These are phyloP conservation scores for Montipora efflorescens DNA, from an alignment of 64 coral and sea anemone genomes.

Conservation along the genomic window DNA sequence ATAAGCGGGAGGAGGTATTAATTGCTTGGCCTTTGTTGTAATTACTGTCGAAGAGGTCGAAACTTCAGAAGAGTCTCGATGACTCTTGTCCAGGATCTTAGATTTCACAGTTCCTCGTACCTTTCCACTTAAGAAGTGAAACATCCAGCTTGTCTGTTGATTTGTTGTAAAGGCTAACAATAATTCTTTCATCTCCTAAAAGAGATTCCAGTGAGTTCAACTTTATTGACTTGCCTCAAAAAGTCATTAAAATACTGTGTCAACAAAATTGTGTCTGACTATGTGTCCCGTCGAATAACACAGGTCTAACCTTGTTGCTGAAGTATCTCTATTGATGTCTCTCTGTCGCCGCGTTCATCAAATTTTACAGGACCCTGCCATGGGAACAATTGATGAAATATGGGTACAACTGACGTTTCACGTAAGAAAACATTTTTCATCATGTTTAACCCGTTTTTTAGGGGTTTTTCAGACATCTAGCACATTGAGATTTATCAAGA, in stretches of 20 bases:
- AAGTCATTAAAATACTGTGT: not conserved
- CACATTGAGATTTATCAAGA: too few relatives aligned
- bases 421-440: too few relatives aligned
- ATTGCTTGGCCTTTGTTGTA: too few relatives aligned
- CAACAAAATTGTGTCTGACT: not conserved
- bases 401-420: too few relatives aligned
- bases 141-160: not conserved
- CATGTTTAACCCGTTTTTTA: too few relatives aligned
- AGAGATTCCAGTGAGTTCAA: not conserved
- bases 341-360: conserved; percentile 4
- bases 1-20: too few relatives aligned
- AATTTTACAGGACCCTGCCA: conserved; percentile 15
- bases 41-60: not conserved
- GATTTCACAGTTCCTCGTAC: not conserved
- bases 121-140: conserved; percentile 4
- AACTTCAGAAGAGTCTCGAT: not conserved
- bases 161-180: conserved; percentile 18
- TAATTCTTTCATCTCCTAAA: not conserved
- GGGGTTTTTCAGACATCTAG: too few relatives aligned
- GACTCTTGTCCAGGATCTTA: not conserved
- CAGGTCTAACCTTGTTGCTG: conserved; percentile 9
- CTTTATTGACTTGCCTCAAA: not conserved
- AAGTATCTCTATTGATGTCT: conserved; percentile 35
- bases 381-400: not conserved
- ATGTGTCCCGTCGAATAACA: not conserved